Conservation (phyloP, 2,113 vertebrate genomes). For the Chionis minor region DNA sequence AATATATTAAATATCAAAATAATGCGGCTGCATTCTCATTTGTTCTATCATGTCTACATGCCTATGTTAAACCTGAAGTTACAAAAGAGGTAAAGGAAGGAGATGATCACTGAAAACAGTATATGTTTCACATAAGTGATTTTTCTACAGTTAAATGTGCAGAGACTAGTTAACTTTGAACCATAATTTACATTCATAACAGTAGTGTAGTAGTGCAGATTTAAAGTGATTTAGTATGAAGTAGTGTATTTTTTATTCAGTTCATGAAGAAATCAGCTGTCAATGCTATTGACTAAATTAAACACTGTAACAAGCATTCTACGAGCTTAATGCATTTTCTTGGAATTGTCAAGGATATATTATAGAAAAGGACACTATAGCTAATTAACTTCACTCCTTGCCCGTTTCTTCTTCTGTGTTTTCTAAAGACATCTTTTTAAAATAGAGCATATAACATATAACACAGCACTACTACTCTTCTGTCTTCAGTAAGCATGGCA, state of each 20-base stretch:
- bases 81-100: neutral
- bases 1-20: neutral
- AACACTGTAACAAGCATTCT: neutral
- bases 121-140: neutral
- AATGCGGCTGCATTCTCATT: neutral
- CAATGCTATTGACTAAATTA: neutral
- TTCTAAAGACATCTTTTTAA: neutral
- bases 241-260: neutral
- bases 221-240: neutral
- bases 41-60: neutral
- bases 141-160: neutral
- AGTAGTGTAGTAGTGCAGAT: neutral
- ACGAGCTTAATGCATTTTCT: neutral
- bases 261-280: neutral
- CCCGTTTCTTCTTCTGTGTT: neutral
- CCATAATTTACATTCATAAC: neutral
- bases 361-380: neutral
- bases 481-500: neutral
- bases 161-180: neutral
- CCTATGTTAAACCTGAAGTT: neutral
- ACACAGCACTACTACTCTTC: neutral
- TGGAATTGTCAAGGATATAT: neutral
- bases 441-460: neutral
- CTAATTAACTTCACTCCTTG: neutral
- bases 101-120: neutral